Evolutionary conservation across 2,888 invertebrate species (phyloP), one percentile per base, ranked within the genome.

Genomic region (Agapetus fuscipes): DNA sequence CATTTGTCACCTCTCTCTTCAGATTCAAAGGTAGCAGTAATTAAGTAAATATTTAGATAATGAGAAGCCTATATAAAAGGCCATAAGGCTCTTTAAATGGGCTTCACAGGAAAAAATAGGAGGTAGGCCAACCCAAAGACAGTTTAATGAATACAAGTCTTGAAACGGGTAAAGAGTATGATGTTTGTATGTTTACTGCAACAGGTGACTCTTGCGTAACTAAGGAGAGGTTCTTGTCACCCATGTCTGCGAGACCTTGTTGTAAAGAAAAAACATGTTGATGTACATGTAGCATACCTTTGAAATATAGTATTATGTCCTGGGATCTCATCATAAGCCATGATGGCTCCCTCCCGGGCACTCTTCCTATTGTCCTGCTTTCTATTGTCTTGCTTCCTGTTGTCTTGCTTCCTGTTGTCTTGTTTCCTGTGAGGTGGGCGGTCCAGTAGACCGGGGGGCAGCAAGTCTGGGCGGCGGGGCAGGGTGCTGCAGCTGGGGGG

Each of bases 221-320:
- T n/a, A n/a, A n/a, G n/a, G n/a, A n/a, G n/a, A n/a, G n/a, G n/a
- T n/a, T n/a, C n/a, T n/a, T n/a, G n/a, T n/a, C n/a, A n/a, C n/a
- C n/a, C n/a, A 28, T 28, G 5, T 28, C n/a, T 28, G 28, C n/a
- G n/a, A 6, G 5, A 20, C 4, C 20, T 9, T 32, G 17, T 10
- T 13, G 13, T 17, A 15, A 28, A 30, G 7, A 17, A 13, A 31
- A 10, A 31, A 37, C 6, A 15, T 7, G 17, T 9, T 20, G 9
- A 6, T 20, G 20, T 20, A 6, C 9, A 6, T 20, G 5, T 20
- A 29, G 17, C 39, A 51, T 57, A 74, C 75, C 74, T 69, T 56
- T 74, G 74, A 59, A 78, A 80, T 24, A 78, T 66, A 1, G 78
- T 76, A 58, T 80, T 79, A 34, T 69, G 61, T 35, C 78, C 77